A percentile compares a stretch with the other conserved stretches of the same genome.
Evolutionary conservation across 1,140 invertebrate species (phyloP).

Genomic region (Drosophila pruinosa): DNA sequence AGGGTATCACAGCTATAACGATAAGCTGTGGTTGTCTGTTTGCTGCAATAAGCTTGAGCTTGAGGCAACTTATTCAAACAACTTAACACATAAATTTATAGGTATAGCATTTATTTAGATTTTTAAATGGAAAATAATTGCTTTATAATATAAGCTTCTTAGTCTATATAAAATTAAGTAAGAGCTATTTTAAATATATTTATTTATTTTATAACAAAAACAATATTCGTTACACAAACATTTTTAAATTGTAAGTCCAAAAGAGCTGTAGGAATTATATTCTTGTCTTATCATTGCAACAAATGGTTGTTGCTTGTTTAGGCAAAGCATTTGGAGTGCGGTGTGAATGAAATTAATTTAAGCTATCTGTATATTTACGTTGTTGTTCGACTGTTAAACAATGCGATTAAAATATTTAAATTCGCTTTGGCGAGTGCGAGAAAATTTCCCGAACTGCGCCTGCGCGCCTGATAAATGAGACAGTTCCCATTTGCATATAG

Average conservation of each 20-base stretch:
- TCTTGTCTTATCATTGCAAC: neutral
- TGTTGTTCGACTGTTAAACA: constrained; percentile 39
- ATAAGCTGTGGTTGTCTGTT: neutral
- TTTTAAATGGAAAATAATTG: too few relatives aligned
- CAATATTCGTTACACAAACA: too few relatives aligned
- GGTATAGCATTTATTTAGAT: too few relatives aligned
- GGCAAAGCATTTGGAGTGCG: constrained; percentile 7
- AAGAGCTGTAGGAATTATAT: neutral
- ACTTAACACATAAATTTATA: too few relatives aligned
- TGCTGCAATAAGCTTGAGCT: too few relatives aligned
- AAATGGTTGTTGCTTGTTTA: neutral
- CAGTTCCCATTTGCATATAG: constrained; percentile 67
- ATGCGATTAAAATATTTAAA: constrained; percentile 80
- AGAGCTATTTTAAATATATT: too few relatives aligned
- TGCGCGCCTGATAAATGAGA: constrained; percentile 75
- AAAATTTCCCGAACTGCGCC: constrained; percentile 58
- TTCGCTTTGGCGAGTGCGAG: constrained; percentile 54
- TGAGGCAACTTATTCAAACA: too few relatives aligned
- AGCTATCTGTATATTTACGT: constrained; percentile 19
- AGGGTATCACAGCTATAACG: neutral
- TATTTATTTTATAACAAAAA: too few relatives aligned
- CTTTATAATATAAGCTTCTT: too few relatives aligned
- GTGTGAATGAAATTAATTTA: neutral
- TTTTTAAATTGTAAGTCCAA: neutral
- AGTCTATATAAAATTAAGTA: too few relatives aligned